These are phyloP conservation scores for Orientallactaga sibirica DNA, from an alignment of 2,797 vertebrate genomes.

Conservation along the genomic window DNA sequence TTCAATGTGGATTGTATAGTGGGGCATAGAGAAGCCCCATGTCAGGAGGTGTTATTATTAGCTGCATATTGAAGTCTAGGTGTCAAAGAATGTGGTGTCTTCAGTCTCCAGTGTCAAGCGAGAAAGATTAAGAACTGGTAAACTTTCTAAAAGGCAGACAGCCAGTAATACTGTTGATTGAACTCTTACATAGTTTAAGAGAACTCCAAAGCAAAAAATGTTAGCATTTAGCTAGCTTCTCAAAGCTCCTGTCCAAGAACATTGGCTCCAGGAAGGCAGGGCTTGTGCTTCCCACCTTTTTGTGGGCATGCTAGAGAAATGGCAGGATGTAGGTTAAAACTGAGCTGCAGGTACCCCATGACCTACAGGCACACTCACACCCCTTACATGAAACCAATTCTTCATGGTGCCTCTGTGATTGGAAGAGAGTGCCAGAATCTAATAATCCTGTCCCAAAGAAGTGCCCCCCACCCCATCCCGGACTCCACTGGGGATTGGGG, in stretches of 20 bases:
- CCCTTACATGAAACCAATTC: background rate
- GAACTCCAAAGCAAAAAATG: background rate
- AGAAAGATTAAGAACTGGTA: background rate
- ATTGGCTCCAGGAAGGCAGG: background rate
- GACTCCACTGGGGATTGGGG: too few relatives aligned
- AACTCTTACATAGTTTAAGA: slow-evolving; percentile 14
- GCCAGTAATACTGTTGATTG: background rate
- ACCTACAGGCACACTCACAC: background rate
- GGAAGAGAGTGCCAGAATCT: background rate
- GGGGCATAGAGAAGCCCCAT: background rate
- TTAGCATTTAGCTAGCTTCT: background rate
- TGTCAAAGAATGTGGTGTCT: background rate
- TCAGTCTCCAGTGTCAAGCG: background rate
- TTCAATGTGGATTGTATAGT: background rate
- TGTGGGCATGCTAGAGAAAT: background rate
- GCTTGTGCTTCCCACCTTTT: background rate
- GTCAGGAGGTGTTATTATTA: background rate
- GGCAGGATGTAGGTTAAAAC: background rate
- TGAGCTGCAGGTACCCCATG: background rate
- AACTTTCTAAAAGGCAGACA: slow-evolving; percentile 15
- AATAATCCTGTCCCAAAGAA: background rate
- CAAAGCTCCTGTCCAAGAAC: background rate
- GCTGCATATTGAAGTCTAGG: background rate
- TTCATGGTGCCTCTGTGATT: background rate
- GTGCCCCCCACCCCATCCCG: too few relatives aligned